Base-by-base conservation (phyloP, 1,140 invertebrate genomes). In the Caenorhabditis briggsae region DNA sequence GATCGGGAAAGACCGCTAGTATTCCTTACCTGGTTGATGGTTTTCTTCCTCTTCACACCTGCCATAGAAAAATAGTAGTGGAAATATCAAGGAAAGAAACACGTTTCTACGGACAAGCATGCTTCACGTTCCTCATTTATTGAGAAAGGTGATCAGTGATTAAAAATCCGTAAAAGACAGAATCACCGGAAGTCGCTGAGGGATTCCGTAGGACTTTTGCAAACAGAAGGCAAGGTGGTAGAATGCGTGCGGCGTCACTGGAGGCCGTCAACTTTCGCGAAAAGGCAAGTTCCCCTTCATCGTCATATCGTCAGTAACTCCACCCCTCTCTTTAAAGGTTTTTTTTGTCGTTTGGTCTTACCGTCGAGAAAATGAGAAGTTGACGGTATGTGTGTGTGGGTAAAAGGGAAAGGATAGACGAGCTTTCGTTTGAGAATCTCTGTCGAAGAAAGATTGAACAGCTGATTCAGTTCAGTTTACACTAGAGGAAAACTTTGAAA, bases 301-400 rank as follows among this genome's bases (percentile, higher is more conserved):
- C 64, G 43, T 70, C 64, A 70, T 70, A 70, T 70, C 70, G 70
- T 78, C 70, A 78, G 70, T 78, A 78, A 78, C 70, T 78, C 70
- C 70, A 50, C 70, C 70, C 70, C 43, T 78, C 70, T 33, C 33
- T 33, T 33, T 33, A 33, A 33, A 3, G 33, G 46, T 50, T 78
- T 78, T 78, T 78, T 70, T 78, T 33, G 33, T 33, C 33, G 33
- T 7, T 78, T 50, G 46, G 46, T 78, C 70, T 48, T 78, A 78
- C 33, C 70, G 70, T 50, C 70, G 46, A 78, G 70, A 78, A 78
- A 78, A 78, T 78, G 46, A 78, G 70, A 78, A 20, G 70, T 78
- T 78, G 43, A 78, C 33, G 70, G 70, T 33, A 3, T 33, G 33
- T 33, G 33, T 33, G 33, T 33, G 70, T 78, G 70, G 46, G 43